phyloP scores from a whole-genome alignment of 2,797 vertebrate species.

The Protonibea diacanthus region DNA sequence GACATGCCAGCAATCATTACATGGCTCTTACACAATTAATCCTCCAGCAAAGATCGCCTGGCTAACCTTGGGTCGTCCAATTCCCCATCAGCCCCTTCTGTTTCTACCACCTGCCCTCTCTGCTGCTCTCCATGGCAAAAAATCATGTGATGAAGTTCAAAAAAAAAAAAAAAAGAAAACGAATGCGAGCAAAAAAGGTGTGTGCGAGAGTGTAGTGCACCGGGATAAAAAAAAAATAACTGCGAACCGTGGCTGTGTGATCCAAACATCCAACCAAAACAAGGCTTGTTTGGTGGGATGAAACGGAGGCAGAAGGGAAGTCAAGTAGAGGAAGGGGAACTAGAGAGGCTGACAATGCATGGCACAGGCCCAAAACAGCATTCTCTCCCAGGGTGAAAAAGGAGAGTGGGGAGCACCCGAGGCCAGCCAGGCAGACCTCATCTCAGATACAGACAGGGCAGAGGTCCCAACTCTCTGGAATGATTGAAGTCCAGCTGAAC shows the following conservation, averaged over 20 bases:
- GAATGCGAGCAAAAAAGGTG: slow-evolving; percentile 16
- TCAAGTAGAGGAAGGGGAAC: slow-evolving; percentile 66
- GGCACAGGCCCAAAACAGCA: slow-evolving; percentile 75
- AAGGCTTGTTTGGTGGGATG: slow-evolving; percentile 60
- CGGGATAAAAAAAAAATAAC: slow-evolving; percentile 26
- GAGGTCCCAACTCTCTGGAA: slow-evolving; percentile 77
- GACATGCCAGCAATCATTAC: slow-evolving; percentile 84
- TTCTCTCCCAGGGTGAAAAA: slow-evolving; percentile 45
- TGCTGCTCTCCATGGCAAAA: slow-evolving; percentile 31
- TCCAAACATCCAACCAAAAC: slow-evolving; percentile 60
- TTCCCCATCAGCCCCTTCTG: slow-evolving; percentile 78
- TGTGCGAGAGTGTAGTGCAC: slow-evolving; percentile 24
- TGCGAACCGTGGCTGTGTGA: slow-evolving; percentile 45
- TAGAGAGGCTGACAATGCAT: slow-evolving; percentile 69
- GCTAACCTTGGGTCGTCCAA: slow-evolving; percentile 81
- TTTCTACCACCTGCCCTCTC: slow-evolving; percentile 74
- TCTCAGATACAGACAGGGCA: slow-evolving; percentile 77
- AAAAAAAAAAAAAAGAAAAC: neutral
- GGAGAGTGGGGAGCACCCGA: slow-evolving; percentile 47
- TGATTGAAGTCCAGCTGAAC: slow-evolving; percentile 53
- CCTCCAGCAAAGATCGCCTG: slow-evolving; percentile 74
- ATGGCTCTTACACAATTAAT: slow-evolving; percentile 87
- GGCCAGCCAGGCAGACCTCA: slow-evolving; percentile 51
- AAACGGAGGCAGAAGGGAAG: slow-evolving; percentile 59
- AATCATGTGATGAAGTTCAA: slow-evolving; percentile 63